Conservation (phyloP, 92 coral and sea anemone species). For the Palythoa caribaeorum region DNA sequence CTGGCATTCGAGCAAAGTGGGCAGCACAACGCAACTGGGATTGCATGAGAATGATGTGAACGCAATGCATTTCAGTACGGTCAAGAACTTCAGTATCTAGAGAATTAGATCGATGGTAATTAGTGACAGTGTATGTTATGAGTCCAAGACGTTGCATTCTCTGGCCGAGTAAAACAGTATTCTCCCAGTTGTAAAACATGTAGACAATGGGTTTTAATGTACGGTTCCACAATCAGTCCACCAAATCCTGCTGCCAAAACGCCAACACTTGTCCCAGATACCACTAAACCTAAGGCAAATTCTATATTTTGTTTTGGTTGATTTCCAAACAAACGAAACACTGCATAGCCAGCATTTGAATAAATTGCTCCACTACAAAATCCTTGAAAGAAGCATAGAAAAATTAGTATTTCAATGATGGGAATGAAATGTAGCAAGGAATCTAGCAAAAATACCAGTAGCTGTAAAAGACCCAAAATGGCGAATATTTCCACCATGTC, state of each 20-base stretch:
- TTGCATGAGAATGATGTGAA: too few relatives aligned
- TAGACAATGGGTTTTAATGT: conserved; percentile 36
- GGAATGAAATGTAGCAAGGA: conserved; percentile 27
- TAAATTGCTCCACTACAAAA: conserved; percentile 30
- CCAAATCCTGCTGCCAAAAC: conserved; percentile 21
- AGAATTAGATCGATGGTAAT: neutral
- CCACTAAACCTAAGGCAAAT: conserved; percentile 28
- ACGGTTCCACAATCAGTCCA: conserved; percentile 32
- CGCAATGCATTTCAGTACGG: too few relatives aligned
- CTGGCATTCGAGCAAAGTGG: too few relatives aligned
- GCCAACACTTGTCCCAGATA: conserved; percentile 27
- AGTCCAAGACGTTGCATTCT: conserved; percentile 13
- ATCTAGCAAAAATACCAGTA: conserved; percentile 7
- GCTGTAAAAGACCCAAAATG: conserved; percentile 7
- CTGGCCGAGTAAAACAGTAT: conserved; percentile 37
- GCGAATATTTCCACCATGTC: conserved; percentile 3
- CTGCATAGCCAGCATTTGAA: conserved; percentile 22
- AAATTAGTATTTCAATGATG: neutral
- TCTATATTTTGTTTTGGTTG: conserved; percentile 25
- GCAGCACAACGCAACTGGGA: too few relatives aligned
- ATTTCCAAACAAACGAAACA: neutral
- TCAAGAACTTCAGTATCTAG: too few relatives aligned
- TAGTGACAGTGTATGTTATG: conserved; percentile 32
- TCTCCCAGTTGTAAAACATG: conserved; percentile 11
- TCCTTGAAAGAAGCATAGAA: conserved; percentile 20